These are phyloP conservation scores for Mesembrinibis cayennensis DNA, from an alignment of 2,113 vertebrate species.

Conservation along the genomic window DNA sequence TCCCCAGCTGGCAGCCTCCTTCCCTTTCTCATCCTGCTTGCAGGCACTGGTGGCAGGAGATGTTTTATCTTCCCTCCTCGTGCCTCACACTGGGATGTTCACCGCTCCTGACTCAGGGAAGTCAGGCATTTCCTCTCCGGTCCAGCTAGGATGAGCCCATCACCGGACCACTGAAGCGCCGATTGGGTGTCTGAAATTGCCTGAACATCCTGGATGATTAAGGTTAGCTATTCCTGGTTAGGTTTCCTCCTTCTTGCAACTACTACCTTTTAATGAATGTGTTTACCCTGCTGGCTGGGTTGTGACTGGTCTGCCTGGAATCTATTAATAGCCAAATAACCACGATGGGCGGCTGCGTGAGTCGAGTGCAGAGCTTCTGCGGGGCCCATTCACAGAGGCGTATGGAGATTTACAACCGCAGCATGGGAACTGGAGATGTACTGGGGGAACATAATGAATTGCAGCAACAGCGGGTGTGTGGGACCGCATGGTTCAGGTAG, in stretches of 20 bases:
- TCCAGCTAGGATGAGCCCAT: background rate
- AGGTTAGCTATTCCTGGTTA: conserved; percentile 4
- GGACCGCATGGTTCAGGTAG: accelerated
- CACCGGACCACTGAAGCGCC: background rate
- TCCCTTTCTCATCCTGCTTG: background rate
- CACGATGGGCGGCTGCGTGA: accelerated
- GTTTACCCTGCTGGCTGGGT: background rate
- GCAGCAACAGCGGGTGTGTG: background rate
- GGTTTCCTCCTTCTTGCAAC: background rate
- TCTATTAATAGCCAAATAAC: conserved; percentile 1
- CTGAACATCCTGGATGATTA: conserved; percentile 42
- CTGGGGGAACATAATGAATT: background rate
- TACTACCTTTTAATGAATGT: conserved; percentile 28
- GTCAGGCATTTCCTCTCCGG: conserved; percentile 12
- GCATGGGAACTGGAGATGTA: background rate
- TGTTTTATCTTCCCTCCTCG: background rate
- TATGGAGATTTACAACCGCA: background rate
- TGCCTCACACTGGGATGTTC: background rate
- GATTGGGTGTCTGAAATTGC: background rate
- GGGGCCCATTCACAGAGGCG: background rate
- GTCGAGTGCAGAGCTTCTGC: background rate
- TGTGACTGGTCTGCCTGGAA: conserved; percentile 49
- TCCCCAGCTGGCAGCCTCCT: background rate
- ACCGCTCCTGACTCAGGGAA: background rate
- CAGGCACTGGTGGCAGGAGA: background rate